phyloP scores from a whole-genome alignment of 2,888 invertebrate species.

The Idaea dimidiata region DNA sequence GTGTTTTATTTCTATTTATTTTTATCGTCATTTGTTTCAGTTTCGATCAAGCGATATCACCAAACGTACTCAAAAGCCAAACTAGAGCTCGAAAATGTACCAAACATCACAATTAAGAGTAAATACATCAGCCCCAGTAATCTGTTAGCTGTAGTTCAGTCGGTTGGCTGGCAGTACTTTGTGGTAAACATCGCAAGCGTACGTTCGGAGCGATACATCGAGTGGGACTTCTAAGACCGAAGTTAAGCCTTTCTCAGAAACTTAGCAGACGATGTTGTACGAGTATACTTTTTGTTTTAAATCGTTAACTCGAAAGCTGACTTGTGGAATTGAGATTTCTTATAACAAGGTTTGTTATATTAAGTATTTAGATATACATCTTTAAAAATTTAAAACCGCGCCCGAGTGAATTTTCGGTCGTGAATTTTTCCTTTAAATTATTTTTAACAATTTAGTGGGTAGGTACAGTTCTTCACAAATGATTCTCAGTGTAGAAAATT shows the following conservation, averaged over 20 bases:
- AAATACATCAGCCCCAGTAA: constrained; percentile 3
- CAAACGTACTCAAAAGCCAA: too few species aligned
- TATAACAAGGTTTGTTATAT: not conserved
- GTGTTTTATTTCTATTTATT: too few species aligned
- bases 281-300: constrained; percentile 39
- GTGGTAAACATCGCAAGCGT: not conserved
- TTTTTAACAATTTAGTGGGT: too few species aligned
- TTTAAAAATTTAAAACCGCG: too few species aligned
- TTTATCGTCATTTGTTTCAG: too few species aligned
- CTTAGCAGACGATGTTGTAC: constrained; percentile 39
- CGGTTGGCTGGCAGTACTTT: too few species aligned
- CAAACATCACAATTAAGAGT: not conserved
- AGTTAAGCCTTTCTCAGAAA: constrained; percentile 52
- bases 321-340: not conserved
- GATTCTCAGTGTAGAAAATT: too few species aligned
- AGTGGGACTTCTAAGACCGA: constrained; percentile 40
- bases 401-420: too few species aligned
- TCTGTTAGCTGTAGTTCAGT: constrained; percentile 2
- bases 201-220: constrained; percentile 36
- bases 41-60: too few species aligned
- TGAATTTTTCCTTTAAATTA: too few species aligned
- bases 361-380: not conserved
- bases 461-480: too few species aligned
- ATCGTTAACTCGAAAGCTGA: constrained; percentile 23
- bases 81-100: not conserved